These are phyloP conservation scores for Rousettus leschenaultii DNA, from an alignment of 2,113 vertebrate genomes.

Conservation along the genomic window DNA sequence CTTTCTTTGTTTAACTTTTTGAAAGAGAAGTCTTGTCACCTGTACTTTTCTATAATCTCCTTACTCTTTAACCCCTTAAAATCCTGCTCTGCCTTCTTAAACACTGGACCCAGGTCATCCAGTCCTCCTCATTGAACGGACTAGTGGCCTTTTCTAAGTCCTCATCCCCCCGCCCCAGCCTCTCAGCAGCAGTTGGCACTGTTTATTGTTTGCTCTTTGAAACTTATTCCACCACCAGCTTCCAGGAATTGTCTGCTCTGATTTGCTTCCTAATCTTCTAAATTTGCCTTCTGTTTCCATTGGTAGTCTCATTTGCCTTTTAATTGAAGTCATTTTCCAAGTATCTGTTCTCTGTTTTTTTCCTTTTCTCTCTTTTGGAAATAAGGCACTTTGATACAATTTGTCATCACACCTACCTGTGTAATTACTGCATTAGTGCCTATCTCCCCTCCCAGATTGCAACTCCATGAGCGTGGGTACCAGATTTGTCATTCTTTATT, in stretches of 20 bases:
- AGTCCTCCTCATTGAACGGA: neutral
- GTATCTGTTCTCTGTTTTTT: neutral
- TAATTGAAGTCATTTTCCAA: constrained; percentile 41
- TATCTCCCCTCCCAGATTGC: neutral
- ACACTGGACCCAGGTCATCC: neutral
- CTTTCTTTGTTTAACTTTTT: neutral
- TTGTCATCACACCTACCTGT: neutral
- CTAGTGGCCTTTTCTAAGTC: neutral
- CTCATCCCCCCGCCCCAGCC: neutral
- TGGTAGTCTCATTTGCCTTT: constrained; percentile 36
- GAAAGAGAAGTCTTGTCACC: neutral
- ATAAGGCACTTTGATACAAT: constrained; percentile 15
- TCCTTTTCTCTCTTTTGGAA: neutral
- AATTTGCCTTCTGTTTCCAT: constrained; percentile 17
- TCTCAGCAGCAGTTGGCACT: neutral
- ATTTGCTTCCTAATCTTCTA: neutral
- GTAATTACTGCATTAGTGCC: neutral
- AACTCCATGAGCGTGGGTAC: neutral
- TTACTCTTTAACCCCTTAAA: neutral
- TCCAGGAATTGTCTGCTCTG: constrained; percentile 8
- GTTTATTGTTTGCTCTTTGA: neutral
- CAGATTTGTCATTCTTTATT: neutral
- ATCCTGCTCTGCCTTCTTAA: neutral
- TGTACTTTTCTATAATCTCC: neutral
- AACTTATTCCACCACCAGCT: neutral